Conservation (phyloP, 2,113 vertebrate genomes). For the Erythrocercus mccallii region DNA sequence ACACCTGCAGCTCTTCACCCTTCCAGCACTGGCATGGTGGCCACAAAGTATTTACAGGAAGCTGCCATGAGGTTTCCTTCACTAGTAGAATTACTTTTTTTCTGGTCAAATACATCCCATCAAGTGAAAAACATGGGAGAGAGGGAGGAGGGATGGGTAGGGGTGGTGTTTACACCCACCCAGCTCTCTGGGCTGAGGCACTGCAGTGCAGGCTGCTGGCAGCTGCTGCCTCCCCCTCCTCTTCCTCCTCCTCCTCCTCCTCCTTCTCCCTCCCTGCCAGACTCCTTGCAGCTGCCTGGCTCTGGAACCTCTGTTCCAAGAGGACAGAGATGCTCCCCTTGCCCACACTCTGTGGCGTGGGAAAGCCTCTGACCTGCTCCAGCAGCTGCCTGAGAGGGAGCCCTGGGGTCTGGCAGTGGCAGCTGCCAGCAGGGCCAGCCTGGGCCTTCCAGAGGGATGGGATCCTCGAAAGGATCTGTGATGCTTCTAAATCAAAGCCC, state of each 20-base stretch:
- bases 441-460: background rate
- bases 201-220: background rate
- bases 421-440: background rate
- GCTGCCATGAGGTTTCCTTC: background rate
- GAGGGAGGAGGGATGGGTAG: background rate
- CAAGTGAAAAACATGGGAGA: background rate
- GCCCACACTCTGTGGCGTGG: background rate
- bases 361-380: background rate
- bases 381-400: background rate
- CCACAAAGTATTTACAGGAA: background rate
- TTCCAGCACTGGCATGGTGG: background rate
- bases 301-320: background rate
- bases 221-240: background rate
- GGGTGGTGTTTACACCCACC: background rate
- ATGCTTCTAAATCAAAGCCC: slow-evolving; percentile 35
- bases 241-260: background rate
- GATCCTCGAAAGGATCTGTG: background rate
- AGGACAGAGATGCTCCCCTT: background rate
- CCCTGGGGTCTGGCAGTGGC: background rate
- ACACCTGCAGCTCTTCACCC: background rate
- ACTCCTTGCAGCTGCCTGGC: background rate
- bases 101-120: background rate
- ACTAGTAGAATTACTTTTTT: background rate
- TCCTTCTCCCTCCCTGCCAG: background rate
- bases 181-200: background rate